These are phyloP conservation scores for Chironomus tentans DNA, from an alignment of 2,888 invertebrate genomes.

Conservation along the genomic window DNA sequence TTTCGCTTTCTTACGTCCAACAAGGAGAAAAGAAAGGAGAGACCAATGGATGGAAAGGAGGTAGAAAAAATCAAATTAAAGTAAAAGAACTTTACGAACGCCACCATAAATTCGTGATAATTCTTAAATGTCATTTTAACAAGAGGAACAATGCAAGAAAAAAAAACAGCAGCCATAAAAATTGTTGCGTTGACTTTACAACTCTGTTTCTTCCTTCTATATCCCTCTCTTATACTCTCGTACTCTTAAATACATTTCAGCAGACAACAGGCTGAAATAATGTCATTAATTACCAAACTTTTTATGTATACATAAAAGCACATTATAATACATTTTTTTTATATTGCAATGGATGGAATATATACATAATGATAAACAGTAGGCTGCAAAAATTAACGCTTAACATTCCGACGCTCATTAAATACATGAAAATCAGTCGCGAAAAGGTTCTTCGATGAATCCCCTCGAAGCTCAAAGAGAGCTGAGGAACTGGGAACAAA, in stretches of 20 bases:
- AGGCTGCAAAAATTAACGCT: slow-evolving; percentile 3
- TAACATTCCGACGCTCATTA: slow-evolving; percentile 18
- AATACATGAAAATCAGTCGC: slow-evolving; percentile 9
- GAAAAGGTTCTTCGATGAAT: neutral
- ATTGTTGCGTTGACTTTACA: slow-evolving; percentile 4
- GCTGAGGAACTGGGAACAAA: neutral
- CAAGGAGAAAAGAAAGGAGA: too few species aligned
- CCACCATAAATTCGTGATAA: neutral
- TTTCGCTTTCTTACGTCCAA: neutral
- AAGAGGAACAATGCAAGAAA: neutral
- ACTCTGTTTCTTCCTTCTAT: neutral
- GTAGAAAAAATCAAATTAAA: neutral
- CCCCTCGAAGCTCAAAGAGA: neutral
- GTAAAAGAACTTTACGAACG: neutral
- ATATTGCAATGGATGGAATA: too few species aligned
- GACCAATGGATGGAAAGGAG: neutral
- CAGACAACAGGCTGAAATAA: slow-evolving; percentile 13
- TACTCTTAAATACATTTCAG: neutral
- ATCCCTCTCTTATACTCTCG: neutral
- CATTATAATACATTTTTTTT: neutral
- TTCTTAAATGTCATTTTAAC: neutral
- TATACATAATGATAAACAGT: neutral
- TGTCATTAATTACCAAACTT: slow-evolving; percentile 18
- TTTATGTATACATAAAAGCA: neutral
- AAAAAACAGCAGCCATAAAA: neutral